A percentile compares a stretch with the other conserved stretches of the same genome.
phyloP scores from a whole-genome alignment of 2,113 vertebrate genomes.

The Psephotus haematonotus region DNA sequence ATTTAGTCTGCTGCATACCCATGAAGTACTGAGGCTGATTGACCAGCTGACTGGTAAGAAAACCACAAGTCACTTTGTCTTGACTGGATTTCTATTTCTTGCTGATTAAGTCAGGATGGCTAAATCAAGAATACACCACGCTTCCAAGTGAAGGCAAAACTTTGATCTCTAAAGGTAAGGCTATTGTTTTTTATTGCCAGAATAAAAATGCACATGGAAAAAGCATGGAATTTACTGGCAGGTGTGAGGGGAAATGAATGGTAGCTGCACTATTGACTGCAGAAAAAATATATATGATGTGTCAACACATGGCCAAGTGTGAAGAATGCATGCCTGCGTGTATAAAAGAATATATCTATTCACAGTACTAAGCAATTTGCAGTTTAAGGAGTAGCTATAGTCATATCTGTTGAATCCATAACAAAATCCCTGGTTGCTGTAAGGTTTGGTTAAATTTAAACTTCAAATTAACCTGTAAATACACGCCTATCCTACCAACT shows the following conservation, averaged over 20 bases:
- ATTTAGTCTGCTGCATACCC: not conserved
- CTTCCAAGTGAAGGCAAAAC: not conserved
- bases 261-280: conserved; percentile 40
- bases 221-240: conserved; percentile 25
- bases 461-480: not conserved
- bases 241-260: conserved; percentile 55
- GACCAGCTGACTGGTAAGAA: not conserved
- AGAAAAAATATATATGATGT: conserved; percentile 36
- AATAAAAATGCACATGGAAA: conserved; percentile 32
- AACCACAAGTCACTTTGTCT: not conserved
- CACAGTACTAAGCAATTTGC: not conserved
- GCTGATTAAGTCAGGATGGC: not conserved
- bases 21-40: not conserved
- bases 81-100: not conserved
- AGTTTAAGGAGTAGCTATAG: conserved; percentile 5
- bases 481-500: not conserved
- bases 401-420: conserved; percentile 1
- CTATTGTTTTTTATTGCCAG: not conserved
- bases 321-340: conserved; percentile 15
- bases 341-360: conserved; percentile 6
- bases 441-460: not conserved
- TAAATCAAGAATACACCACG: not conserved
- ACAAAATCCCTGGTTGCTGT: not conserved
- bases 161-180: not conserved
- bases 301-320: conserved; percentile 59